A percentile compares a stretch with the other conserved stretches of the same genome.
These are phyloP conservation scores for Anagyrus pseudococci DNA, from an alignment of 2,888 invertebrate genomes.

Conservation along the genomic window DNA sequence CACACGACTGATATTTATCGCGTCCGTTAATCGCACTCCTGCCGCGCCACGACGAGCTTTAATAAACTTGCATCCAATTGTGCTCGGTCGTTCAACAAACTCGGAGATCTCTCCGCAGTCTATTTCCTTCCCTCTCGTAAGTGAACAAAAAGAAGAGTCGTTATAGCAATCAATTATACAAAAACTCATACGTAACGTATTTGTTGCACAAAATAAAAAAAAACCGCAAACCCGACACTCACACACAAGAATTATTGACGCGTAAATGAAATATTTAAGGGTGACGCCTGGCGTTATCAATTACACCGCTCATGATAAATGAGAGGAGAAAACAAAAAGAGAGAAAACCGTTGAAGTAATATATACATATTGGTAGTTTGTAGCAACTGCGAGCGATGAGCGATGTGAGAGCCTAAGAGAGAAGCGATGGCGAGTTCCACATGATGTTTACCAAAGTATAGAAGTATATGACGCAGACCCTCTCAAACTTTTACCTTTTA, in stretches of 20 bases:
- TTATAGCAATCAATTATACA: neutral
- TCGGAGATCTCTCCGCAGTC: too few relatives aligned
- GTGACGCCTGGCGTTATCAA: neutral
- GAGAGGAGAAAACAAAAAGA: neutral
- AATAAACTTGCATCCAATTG: neutral
- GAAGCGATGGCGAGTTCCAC: neutral
- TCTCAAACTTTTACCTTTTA: neutral
- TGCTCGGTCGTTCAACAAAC: neutral
- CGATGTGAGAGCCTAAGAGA: constrained; percentile 8
- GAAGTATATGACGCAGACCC: neutral
- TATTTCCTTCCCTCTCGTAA: neutral
- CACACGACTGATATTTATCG: neutral
- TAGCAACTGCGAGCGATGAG: constrained; percentile 16
- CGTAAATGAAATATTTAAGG: neutral
- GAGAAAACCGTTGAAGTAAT: too few relatives aligned
- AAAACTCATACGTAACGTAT: neutral
- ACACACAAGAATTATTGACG: neutral
- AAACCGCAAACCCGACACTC: too few relatives aligned
- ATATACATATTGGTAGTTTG: constrained; percentile 8
- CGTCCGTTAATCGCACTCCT: neutral
- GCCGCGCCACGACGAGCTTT: neutral
- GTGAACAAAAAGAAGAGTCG: neutral
- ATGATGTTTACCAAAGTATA: neutral
- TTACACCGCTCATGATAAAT: neutral
- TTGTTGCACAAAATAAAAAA: neutral